phyloP scores from a whole-genome alignment of 1,140 invertebrate genomes.

The Telenomus remus region DNA sequence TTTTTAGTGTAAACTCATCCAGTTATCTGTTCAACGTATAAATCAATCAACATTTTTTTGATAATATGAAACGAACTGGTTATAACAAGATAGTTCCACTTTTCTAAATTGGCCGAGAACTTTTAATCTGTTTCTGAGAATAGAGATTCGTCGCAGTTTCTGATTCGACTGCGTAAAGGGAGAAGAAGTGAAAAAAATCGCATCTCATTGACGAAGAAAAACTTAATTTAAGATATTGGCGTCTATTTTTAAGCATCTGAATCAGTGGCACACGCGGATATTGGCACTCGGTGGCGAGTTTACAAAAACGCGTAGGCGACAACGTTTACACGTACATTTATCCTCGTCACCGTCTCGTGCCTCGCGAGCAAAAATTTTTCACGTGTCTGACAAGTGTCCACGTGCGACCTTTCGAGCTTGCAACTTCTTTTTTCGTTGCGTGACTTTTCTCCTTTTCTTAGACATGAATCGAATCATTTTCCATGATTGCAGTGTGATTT shows the following conservation, averaged over 20 bases:
- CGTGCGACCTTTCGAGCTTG: slow-evolving; percentile 36
- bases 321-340: slow-evolving; percentile 4
- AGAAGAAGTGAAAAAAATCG: no score
- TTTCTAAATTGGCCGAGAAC: slow-evolving; percentile 11
- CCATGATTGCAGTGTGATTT: slow-evolving; percentile 9
- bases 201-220: no score
- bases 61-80: no score
- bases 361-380: slow-evolving; percentile 11
- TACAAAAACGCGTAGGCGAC: slow-evolving; percentile 10
- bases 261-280: no score
- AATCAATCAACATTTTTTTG: background rate
- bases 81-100: background rate
- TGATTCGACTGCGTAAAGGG: no score
- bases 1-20: no score
- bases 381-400: slow-evolving; percentile 21
- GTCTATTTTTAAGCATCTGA: no score
- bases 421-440: slow-evolving; percentile 22
- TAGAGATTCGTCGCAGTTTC: background rate
- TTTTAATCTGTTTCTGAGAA: slow-evolving; percentile 20
- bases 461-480: slow-evolving; percentile 13
- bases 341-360: slow-evolving; percentile 14
- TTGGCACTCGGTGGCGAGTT: no score
- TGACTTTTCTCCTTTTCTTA: slow-evolving; percentile 15
- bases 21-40: no score
- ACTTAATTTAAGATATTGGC: no score